These are phyloP conservation scores for Notolabrus celidotus DNA, from an alignment of 2,797 vertebrate genomes.

Conservation along the genomic window DNA sequence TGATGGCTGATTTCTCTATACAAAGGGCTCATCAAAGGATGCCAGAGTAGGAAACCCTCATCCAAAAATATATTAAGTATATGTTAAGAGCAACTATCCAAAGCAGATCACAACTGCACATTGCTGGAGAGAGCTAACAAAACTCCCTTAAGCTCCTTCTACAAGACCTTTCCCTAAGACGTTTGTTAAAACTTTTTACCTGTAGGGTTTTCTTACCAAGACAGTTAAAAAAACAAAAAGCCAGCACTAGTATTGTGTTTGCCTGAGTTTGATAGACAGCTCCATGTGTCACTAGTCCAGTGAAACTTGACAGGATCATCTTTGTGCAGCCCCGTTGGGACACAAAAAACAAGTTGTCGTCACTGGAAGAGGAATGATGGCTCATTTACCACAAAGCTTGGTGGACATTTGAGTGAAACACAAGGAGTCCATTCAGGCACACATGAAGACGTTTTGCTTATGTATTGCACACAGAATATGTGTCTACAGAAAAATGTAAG, in stretches of 20 bases:
- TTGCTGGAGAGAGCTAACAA: neutral
- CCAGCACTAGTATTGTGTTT: slow-evolving; percentile 55
- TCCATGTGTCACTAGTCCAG: slow-evolving; percentile 75
- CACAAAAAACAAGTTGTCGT: slow-evolving; percentile 70
- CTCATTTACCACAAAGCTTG: neutral
- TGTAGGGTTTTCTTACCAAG: slow-evolving; percentile 34
- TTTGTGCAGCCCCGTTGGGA: slow-evolving; percentile 30
- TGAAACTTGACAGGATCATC: slow-evolving; percentile 77
- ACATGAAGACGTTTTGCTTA: neutral
- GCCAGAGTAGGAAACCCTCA: neutral
- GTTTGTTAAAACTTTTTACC: slow-evolving; percentile 1
- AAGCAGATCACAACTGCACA: neutral
- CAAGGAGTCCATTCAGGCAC: fast-evolving
- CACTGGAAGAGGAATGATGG: slow-evolving; percentile 45
- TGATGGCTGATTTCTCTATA: neutral
- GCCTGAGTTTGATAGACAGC: slow-evolving; percentile 78
- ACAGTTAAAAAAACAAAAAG: slow-evolving; percentile 48
- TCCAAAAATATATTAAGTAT: neutral
- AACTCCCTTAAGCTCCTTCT: neutral
- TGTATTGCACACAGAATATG: neutral
- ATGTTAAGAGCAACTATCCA: neutral
- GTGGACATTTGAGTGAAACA: neutral
- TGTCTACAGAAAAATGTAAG: too few relatives aligned
- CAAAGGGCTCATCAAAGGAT: neutral
- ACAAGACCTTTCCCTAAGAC: neutral